Base-by-base conservation (phyloP, 2,888 invertebrate genomes). In the Tromatobia lineatoria region DNA sequence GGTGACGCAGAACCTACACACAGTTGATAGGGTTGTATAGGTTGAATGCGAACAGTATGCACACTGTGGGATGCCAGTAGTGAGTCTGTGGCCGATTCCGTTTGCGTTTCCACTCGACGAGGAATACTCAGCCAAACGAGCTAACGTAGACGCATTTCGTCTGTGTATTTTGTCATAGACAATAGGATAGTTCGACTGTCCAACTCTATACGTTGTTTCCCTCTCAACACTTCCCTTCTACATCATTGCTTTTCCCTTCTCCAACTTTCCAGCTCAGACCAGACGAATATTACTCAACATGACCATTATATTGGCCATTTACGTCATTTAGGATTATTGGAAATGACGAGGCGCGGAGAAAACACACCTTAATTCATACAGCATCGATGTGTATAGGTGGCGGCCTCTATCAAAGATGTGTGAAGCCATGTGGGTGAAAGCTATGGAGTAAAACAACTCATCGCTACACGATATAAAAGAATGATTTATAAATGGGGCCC, bases 401-500 rank as follows among this genome's bases (percentile, higher is more conserved):
- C 1, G 38, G 6, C 18, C 10, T 20, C 42, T 64, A 4, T 18
- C 13, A 54, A 18, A 38, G n/a, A 61, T 18, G 10, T 25, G 47
- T 25, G 11, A 1, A 3, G 50, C 29, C 45, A 54, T 20, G 45
- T 66, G 61, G 47, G 20, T 73, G 20, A 25, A 57, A 47, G 29
- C 25, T 25, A 66, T 38, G n/a, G 61, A 57, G 47, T 78, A 59
- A 84, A 81, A 81, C 84, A 81, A 84, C 77, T 81, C 73, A 77
- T 83, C 81, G 54, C 73, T 18, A 47, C 59, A 70, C 70, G 81
- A 80, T 76, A 73, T 80, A 80, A 82, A 82, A 80, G 77, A 67
- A 85, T 86, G 85, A 86, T 86, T 86, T 86, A 85, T 86, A 85
- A 85, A 85, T 77, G 86, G 47, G 42, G 70, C 57, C 45, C 45